These are phyloP conservation scores for Lordiphosa andalusiaca DNA, from an alignment of 2,888 invertebrate species.

Conservation along the genomic window DNA sequence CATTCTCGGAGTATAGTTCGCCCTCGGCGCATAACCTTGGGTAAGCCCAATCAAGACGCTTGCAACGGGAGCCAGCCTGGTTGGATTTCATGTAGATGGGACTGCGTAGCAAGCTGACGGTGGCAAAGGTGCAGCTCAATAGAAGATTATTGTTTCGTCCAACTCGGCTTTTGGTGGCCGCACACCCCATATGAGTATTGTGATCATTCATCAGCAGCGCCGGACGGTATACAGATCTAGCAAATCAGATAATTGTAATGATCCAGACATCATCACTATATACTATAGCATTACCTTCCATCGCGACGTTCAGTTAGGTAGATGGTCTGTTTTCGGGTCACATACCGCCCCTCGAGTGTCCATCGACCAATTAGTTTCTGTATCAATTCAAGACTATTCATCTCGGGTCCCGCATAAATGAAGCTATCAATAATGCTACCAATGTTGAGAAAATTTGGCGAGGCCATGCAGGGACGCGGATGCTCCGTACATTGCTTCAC, in stretches of 20 bases:
- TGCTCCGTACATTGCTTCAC: constrained; percentile 15
- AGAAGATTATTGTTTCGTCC: constrained; percentile 7
- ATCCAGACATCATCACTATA: accelerated
- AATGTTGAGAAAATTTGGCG: constrained; percentile 31
- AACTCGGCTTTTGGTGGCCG: constrained; percentile 12
- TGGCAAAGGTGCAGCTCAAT: constrained; percentile 42
- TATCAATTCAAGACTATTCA: background rate
- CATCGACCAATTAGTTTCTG: background rate
- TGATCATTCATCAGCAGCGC: constrained; percentile 43
- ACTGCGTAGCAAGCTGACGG: constrained; percentile 22
- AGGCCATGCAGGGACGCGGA: constrained; percentile 34
- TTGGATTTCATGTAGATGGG: constrained; percentile 31
- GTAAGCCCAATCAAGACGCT: constrained; percentile 16
- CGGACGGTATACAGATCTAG: background rate
- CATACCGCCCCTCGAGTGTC: background rate
- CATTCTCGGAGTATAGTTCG: constrained; percentile 26
- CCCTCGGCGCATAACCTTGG: constrained; percentile 38
- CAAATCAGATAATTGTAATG: background rate
- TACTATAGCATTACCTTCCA: background rate
- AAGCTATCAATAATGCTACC: constrained; percentile 28
- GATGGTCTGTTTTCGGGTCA: background rate
- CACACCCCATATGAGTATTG: constrained; percentile 48
- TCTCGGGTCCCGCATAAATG: constrained; percentile 1
- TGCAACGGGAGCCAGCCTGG: constrained; percentile 24
- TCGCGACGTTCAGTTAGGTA: background rate